phyloP scores from a whole-genome alignment of 2,113 vertebrate species.

The Ictidomys tridecemlineatus region DNA sequence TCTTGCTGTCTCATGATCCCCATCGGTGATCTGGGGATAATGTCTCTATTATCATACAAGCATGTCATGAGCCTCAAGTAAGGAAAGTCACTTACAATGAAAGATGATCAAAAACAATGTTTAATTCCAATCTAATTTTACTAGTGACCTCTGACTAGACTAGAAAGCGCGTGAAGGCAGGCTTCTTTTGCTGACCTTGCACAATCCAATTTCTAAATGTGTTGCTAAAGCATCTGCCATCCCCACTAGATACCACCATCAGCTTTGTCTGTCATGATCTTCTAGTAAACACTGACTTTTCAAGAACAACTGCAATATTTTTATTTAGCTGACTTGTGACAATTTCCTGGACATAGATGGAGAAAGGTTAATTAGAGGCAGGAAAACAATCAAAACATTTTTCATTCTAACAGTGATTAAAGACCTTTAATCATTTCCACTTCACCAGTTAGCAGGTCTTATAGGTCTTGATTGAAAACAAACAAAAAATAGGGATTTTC shows the following conservation, averaged over 20 bases:
- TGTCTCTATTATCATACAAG: neutral
- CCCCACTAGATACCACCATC: neutral
- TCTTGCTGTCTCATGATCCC: neutral
- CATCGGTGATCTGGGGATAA: neutral
- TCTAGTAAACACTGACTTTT: conserved; percentile 27
- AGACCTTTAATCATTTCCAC: conserved; percentile 36
- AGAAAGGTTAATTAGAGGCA: conserved; percentile 59
- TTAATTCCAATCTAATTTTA: neutral
- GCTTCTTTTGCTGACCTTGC: neutral
- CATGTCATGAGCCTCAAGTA: neutral
- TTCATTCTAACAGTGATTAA: conserved; percentile 66
- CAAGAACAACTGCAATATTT: conserved; percentile 65
- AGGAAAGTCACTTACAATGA: conserved; percentile 15
- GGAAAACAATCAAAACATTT: conserved; percentile 65
- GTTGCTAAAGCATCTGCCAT: neutral
- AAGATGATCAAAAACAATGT: neutral
- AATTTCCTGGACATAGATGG: conserved; percentile 26
- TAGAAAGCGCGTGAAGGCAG: neutral
- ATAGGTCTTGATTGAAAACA: conserved; percentile 51
- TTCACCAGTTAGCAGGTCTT: conserved; percentile 43
- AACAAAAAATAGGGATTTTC: conserved; percentile 54
- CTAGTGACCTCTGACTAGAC: neutral
- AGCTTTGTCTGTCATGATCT: neutral
- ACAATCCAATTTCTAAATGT: neutral
- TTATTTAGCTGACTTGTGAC: conserved; percentile 47